Evolutionary conservation across 2,113 vertebrate species (phyloP).

Genomic region (Rattus rattus): DNA sequence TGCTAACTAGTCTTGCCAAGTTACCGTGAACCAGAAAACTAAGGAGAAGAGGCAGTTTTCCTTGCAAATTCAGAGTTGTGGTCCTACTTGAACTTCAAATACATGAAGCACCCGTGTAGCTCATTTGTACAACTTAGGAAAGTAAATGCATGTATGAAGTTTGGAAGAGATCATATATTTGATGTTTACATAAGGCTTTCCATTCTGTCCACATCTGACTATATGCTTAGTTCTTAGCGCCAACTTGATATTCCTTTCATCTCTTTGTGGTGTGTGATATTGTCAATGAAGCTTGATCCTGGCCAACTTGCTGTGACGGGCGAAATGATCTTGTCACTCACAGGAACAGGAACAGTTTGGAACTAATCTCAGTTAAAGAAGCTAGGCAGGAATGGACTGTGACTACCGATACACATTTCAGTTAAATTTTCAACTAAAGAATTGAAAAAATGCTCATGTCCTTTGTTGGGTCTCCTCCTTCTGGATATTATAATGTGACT

Average conservation of each 20-base stretch:
- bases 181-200: background rate
- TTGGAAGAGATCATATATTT: background rate
- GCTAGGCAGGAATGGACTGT: no score
- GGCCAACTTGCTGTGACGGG: background rate
- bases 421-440: conserved; percentile 17
- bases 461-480: conserved; percentile 29
- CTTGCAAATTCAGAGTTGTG: background rate
- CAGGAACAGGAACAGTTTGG: background rate
- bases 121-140: background rate
- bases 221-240: background rate
- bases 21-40: background rate
- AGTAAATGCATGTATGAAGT: background rate
- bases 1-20: background rate
- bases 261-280: background rate
- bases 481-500: background rate
- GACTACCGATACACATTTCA: background rate
- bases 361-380: background rate
- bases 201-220: background rate
- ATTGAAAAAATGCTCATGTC: background rate
- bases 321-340: background rate
- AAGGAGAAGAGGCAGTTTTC: background rate
- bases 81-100: background rate
- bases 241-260: background rate
- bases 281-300: no score
- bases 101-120: background rate